Evolutionary conservation across 2,888 invertebrate genomes (phyloP), one percentile per base, ranked within the genome.

Genomic region (Drosophila hamatofila): DNA sequence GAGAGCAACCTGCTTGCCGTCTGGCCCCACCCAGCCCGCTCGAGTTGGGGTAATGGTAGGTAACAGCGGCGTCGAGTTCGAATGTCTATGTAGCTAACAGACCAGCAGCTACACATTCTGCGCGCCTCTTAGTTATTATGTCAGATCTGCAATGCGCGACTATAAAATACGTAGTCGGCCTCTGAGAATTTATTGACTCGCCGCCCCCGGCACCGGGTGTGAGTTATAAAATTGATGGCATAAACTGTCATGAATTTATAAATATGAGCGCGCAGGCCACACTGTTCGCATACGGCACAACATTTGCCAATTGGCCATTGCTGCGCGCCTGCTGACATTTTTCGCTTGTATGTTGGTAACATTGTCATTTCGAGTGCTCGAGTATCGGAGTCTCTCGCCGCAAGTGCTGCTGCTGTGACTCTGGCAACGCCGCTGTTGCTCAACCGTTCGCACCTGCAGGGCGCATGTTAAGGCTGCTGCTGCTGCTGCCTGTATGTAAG

Each of bases 111-210:
- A 89, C 77, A 80, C 79, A 80, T 88, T 75, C 91, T 90, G 90
- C 77, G 90, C 83, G 84, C 90, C 90, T 91, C 79, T 86, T 90
- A 84, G 78, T 83, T 90, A 91, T 90, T 91, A 90, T 90, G 90
- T 90, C 90, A 90, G 90, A 91, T 91, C 91, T 90, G 91, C 91
- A 89, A 86, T 90, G 87, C 88, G 88, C 88, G 85, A 83, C 91
- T 90, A 91, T 90, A 90, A 90, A 90, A 88, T 89, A 90, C 89
- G 88, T 76, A 88, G 79, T 77, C 83, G 85, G 76, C 73, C 80
- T 62, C 74, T 75, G 81, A 86, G 88, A 90, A 91, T 90, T 90
- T 90, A 90, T 90, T 90, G 89, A 79, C 91, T 90, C 88, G 73
- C 77, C 88, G 88, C 88, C 83, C 88, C 83, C 67, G 73, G 75